A percentile compares a stretch with the other conserved stretches of the same genome.
phyloP scores from a whole-genome alignment of 2,113 vertebrate species.

The Cheirogaleus medius region DNA sequence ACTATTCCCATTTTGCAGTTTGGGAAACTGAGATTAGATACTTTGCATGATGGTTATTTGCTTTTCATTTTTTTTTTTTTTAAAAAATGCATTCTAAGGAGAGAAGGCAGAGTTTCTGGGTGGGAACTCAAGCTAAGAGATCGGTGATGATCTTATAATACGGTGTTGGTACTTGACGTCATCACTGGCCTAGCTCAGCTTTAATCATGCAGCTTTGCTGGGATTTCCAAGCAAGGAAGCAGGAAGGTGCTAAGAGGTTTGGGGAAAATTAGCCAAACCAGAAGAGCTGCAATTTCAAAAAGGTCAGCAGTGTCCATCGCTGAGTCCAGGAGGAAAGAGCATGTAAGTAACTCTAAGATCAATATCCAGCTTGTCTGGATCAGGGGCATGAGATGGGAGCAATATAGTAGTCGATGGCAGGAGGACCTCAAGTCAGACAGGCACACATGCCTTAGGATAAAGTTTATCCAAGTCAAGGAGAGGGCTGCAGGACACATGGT shows the following conservation, averaged over 20 bases:
- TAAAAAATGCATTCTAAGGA: background rate
- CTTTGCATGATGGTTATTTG: conserved; percentile 40
- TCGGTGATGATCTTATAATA: background rate
- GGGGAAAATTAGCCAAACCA: background rate
- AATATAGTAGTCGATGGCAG: background rate
- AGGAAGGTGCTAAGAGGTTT: background rate
- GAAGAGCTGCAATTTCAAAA: background rate
- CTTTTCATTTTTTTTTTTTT: background rate
- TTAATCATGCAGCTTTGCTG: background rate
- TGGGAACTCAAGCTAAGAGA: conserved; percentile 27
- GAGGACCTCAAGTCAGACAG: background rate
- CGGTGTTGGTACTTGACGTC: background rate
- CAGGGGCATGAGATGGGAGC: background rate
- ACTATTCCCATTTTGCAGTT: background rate
- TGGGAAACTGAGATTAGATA: background rate
- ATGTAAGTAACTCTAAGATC: background rate
- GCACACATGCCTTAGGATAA: background rate
- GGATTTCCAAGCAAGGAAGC: conserved; percentile 27
- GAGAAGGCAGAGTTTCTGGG: conserved; percentile 53
- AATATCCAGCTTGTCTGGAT: background rate
- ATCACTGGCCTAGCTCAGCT: background rate
- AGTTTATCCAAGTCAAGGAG: background rate
- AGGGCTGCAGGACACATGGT: background rate
- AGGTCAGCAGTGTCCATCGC: background rate
- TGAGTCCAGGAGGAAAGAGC: background rate